Evolutionary conservation across 2,113 vertebrate species (phyloP), one percentile per base, ranked within the genome.

Genomic region (Hystrix cristata): DNA sequence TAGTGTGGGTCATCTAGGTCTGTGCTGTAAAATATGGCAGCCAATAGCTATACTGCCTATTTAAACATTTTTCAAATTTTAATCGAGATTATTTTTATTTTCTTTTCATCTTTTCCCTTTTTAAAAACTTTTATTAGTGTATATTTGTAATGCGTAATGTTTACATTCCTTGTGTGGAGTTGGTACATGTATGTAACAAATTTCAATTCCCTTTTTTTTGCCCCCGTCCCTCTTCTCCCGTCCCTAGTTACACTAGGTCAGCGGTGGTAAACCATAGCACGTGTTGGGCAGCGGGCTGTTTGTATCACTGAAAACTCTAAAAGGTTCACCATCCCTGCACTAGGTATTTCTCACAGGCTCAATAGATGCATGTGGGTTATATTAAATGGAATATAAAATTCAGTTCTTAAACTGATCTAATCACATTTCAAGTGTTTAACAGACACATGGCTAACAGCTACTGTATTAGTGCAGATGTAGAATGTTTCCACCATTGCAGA

Each of bases 351-450:
- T 25, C 10, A 25, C 29, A n/a, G 25, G 48, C 18, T 94, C 34
- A 93, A 84, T 0, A 91, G 10, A 21, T 65, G 88, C 21, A 34
- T 62, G 62, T 55, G 43, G 38, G 19, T 78, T 78, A 93, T 79
- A 87, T 72, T 53, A 64, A 79, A 83, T 46, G 64, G 59, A 71
- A 97, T 64, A 91, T 88, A 89, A 57, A 93, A 82, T 59, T 90
- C n/a, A 55, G 21, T 80, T 91, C 57, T 83, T 87, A 29, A 87
- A 19, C n/a, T 96, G 74, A 21, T 90, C 38, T n/a, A 72, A 43
- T 79, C 60, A 87, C 48, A 65, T 87, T 89, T 83, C 69, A 65
- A 83, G 69, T 18, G 13, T 72, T 87, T 94, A 90, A 71, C 0
- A 62, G 48, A 27, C 51, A 79, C 57, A 69, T 38, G 31, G 48